Percentiles rank a stretch among this genome's conserved stretches.
These are phyloP conservation scores for Setipinna tenuifilis DNA, from an alignment of 2,797 vertebrate species.

Conservation along the genomic window DNA sequence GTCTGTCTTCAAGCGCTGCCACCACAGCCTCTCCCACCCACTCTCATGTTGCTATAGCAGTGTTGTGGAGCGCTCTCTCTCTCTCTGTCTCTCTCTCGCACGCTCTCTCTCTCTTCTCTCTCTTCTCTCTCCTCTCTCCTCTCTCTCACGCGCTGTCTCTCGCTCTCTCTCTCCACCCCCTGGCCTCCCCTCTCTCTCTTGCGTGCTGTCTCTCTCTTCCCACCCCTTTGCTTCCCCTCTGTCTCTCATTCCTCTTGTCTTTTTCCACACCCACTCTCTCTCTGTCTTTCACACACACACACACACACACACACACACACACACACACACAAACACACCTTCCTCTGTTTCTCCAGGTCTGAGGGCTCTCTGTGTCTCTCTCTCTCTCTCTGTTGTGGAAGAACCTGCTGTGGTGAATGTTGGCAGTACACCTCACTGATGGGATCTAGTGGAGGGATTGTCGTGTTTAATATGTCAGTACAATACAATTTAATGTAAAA, in stretches of 20 bases:
- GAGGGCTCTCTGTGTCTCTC: not conserved
- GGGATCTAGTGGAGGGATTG: not conserved
- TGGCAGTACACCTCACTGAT: not conserved
- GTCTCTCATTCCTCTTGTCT: conserved; percentile 11
- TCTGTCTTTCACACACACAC: too few species aligned
- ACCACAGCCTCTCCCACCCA: not conserved
- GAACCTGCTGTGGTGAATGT: not conserved
- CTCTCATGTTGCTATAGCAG: not conserved
- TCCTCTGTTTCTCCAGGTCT: not conserved
- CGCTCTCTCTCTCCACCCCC: too few species aligned
- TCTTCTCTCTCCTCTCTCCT: not conserved
- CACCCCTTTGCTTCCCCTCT: too few species aligned
- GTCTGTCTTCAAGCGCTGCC: not conserved
- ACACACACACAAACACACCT: not conserved
- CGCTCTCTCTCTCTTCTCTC: not conserved
- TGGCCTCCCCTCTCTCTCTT: too few species aligned
- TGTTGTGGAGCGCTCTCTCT: not conserved
- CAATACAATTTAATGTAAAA: too few species aligned
- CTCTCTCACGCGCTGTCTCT: not conserved
- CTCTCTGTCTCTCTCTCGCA: not conserved
- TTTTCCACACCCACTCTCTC: not conserved
- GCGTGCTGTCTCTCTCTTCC: too few species aligned
- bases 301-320: not conserved
- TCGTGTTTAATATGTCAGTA: not conserved
- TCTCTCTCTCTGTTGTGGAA: not conserved